Percentiles rank a stretch among this genome's conserved stretches.
Conservation (phyloP, 2,797 vertebrate genomes). For the Erpetoichthys calabaricus region DNA sequence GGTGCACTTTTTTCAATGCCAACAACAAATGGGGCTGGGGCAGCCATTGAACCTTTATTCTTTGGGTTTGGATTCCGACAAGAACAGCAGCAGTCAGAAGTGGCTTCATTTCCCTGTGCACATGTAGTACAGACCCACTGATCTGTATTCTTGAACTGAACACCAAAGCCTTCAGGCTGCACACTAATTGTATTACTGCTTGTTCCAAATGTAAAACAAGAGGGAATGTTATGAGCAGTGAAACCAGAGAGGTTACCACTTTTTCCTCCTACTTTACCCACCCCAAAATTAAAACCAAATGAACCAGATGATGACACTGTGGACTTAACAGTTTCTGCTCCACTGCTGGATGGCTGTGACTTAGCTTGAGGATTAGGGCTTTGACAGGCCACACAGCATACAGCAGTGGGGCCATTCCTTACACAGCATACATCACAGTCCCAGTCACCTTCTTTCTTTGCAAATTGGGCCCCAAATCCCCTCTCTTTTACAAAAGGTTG, state of each 20-base stretch:
- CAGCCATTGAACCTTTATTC: conserved; percentile 18
- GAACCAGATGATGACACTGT: conserved; percentile 2
- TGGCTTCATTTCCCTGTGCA: conserved; percentile 29
- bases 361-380: conserved; percentile 45
- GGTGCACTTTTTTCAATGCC: conserved; percentile 19
- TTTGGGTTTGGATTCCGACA: conserved; percentile 41
- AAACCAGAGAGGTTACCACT: too few relatives aligned
- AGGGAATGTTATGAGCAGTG: background rate
- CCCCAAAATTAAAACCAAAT: too few relatives aligned
- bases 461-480: conserved; percentile 56
- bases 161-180: conserved; percentile 31
- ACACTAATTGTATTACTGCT: conserved; percentile 16
- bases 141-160: conserved; percentile 33
- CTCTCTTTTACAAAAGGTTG: conserved; percentile 23
- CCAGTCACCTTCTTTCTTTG: conserved; percentile 69
- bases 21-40: conserved; percentile 15
- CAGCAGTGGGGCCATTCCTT: conserved; percentile 49
- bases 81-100: conserved; percentile 27
- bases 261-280: too few relatives aligned
- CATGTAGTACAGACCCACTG: conserved; percentile 29
- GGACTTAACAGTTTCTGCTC: conserved; percentile 24
- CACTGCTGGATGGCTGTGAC: conserved; percentile 3
- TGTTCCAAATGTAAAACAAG: conserved; percentile 34
- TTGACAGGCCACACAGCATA: conserved; percentile 56
- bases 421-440: conserved; percentile 58